These are phyloP conservation scores for Sylvilagus floridanus DNA, from an alignment of 2,797 vertebrate genomes.

Conservation along the genomic window DNA sequence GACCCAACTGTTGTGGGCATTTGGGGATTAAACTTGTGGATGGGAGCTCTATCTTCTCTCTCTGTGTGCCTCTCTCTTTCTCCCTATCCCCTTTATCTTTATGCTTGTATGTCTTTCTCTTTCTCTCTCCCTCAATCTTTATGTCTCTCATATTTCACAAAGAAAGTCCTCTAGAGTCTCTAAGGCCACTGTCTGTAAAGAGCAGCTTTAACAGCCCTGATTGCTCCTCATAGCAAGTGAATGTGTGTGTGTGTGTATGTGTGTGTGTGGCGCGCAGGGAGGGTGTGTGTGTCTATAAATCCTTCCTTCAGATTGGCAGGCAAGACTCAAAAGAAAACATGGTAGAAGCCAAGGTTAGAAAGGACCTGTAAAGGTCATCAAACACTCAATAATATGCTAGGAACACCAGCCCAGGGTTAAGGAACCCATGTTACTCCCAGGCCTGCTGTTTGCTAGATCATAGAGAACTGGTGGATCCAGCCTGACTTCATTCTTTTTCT, in stretches of 20 bases:
- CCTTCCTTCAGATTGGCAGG: background rate
- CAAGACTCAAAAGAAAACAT: slow-evolving; percentile 22
- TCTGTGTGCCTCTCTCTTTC: too few species aligned
- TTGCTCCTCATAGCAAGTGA: background rate
- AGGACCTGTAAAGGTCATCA: background rate
- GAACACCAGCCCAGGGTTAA: background rate
- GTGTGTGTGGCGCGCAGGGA: too few species aligned
- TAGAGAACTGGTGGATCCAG: background rate
- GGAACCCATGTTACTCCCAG: background rate
- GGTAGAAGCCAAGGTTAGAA: slow-evolving; percentile 39
- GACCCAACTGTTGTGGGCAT: too few species aligned
- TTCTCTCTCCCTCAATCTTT: too few species aligned
- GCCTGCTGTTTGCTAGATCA: background rate
- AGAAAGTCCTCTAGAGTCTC: background rate
- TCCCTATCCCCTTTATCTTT: too few species aligned
- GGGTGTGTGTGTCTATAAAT: background rate
- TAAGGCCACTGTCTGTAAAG: background rate
- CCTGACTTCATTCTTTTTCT: background rate
- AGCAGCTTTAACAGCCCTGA: slow-evolving; percentile 14
- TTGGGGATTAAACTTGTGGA: too few species aligned
- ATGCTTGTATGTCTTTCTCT: too few species aligned
- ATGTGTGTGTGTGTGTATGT: too few species aligned
- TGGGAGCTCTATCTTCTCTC: too few species aligned
- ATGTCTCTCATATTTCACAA: too few species aligned
- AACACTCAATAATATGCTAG: slow-evolving; percentile 41